Conservation (phyloP, 2,113 vertebrate genomes). For the Austrofundulus limnaeus region DNA sequence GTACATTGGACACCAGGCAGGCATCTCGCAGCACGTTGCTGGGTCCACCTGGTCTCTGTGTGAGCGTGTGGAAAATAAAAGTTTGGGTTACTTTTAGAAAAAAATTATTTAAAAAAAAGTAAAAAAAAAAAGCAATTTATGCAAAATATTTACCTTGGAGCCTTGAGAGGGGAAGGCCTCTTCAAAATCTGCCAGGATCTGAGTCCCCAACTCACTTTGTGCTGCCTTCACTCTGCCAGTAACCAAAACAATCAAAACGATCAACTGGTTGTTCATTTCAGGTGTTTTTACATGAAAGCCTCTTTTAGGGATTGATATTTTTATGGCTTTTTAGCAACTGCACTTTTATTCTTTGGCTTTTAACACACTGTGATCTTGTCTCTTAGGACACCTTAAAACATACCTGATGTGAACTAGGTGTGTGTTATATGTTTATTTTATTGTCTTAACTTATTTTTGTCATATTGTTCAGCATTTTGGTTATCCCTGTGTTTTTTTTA, state of each 20-base stretch:
- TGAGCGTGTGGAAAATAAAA: neutral
- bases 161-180: slow-evolving; percentile 95
- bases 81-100: neutral
- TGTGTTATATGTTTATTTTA: too few species aligned
- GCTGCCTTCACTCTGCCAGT: slow-evolving; percentile 91
- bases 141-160: slow-evolving; percentile 84
- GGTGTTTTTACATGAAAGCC: too few species aligned
- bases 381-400: too few species aligned
- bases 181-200: slow-evolving; percentile 97
- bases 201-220: slow-evolving; percentile 94
- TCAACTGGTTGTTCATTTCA: slow-evolving; percentile 5
- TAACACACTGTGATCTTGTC: too few species aligned
- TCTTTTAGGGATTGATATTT: too few species aligned
- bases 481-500: too few species aligned
- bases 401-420: too few species aligned
- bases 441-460: too few species aligned
- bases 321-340: too few species aligned
- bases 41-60: slow-evolving; percentile 90
- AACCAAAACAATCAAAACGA: slow-evolving; percentile 19
- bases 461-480: too few species aligned
- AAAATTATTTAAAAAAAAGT: neutral
- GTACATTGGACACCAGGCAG: slow-evolving; percentile 93
- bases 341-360: too few species aligned
- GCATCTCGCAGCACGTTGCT: slow-evolving; percentile 96
- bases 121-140: neutral